These are phyloP conservation scores for Carassius auratus DNA, from an alignment of 2,113 vertebrate species.

Conservation along the genomic window DNA sequence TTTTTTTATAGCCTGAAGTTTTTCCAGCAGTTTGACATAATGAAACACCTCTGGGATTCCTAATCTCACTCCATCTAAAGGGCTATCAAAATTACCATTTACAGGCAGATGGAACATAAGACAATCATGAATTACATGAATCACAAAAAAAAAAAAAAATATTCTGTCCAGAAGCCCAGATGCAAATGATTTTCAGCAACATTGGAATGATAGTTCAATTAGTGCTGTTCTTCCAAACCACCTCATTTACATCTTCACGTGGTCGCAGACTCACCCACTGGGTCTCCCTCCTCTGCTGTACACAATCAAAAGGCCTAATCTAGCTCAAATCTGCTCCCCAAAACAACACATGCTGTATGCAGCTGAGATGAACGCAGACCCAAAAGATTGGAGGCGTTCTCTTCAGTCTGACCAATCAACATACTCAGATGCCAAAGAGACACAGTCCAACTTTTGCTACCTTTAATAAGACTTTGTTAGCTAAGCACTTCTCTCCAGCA, in stretches of 20 bases:
- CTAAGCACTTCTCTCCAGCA: neutral
- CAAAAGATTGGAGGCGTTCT: constrained; percentile 58
- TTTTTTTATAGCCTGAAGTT: constrained; percentile 32
- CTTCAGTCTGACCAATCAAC: constrained; percentile 45
- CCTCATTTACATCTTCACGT: constrained; percentile 37
- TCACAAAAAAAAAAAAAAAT: constrained; percentile 1
- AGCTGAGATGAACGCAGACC: neutral
- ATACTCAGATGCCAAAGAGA: constrained; percentile 3
- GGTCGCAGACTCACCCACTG: constrained; percentile 53
- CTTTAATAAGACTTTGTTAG: constrained; percentile 36
- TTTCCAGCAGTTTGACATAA: constrained; percentile 1
- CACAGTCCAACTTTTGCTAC: constrained; percentile 17
- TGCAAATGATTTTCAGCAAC: constrained; percentile 18
- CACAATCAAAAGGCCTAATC: constrained; percentile 61
- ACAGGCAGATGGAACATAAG: constrained; percentile 6
- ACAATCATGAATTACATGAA: constrained; percentile 30
- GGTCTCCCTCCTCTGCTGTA: constrained; percentile 24
- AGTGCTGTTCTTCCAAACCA: constrained; percentile 32
- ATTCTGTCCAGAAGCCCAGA: constrained; percentile 5
- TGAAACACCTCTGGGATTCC: neutral
- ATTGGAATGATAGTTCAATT: constrained; percentile 49
- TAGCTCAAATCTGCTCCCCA: constrained; percentile 41
- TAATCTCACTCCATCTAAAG: neutral
- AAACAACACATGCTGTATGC: constrained; percentile 52
- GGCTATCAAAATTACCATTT: neutral